Base-by-base conservation (phyloP, 2,797 vertebrate species). In the Sebastolobus alascanus region DNA sequence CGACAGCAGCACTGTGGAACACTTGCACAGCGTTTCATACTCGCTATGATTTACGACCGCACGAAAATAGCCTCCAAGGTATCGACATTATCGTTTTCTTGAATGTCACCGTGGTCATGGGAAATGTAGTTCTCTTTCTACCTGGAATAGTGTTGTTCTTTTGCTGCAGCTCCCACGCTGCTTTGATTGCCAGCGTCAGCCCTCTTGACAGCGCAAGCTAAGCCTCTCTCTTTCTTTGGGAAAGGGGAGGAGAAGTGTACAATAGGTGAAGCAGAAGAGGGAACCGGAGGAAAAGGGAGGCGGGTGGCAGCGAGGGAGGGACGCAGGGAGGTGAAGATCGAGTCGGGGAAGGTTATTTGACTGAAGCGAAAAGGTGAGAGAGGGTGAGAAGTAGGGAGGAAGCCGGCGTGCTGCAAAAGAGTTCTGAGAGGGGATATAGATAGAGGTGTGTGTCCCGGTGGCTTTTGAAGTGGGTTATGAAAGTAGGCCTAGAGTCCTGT, bases 391-490 rank as follows among this genome's bases (percentile, higher is more conserved):
- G 68, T 25, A 63, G 31, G 68, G 63, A 79, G 74, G 12, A 54
- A 79, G 77, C 58, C 68, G 61, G 75, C 37, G 37, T 73, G 68
- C 69, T 29, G 79, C 56, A 68, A 70, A 82, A 50, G 50, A 78
- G 79, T 72, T 81, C 73, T 79, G 59, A 70, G 77, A 68, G 64
- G 58, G 75, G 76, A 79, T 83, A 73, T 55, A 80, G 77, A 83
- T 66, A 69, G 68, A 80, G 37, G 69, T 35, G 72, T 76, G 82
- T 82, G 69, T 87, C 71, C 77, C 3, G 31, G 59, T 37, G 38
- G 82, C 73, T 82, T 90, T 90, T 93, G 83, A 91, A 90, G 87
- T 75, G 63, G 72, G 81, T 81, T 89, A 80, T 85, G 73, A 83
- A 90, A 83, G 85, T 61, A 63, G 82, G 68, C 68, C 77, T 46